These are phyloP conservation scores for Apis dorsata DNA, from an alignment of 1,140 invertebrate species.

Conservation along the genomic window DNA sequence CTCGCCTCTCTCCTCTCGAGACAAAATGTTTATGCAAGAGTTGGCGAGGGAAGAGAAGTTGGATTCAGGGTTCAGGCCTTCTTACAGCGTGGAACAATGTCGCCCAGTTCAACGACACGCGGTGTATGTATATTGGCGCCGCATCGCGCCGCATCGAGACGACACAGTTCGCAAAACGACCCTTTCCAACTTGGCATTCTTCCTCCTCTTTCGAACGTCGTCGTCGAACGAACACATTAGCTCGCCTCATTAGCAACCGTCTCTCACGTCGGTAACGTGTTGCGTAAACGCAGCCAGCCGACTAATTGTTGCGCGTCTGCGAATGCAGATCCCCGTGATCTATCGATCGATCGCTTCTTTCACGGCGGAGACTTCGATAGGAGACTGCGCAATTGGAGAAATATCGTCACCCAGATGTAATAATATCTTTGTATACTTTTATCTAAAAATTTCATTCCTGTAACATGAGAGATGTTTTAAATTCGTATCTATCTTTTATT, in stretches of 20 bases:
- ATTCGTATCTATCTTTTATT: too few species aligned
- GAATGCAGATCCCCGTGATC: not conserved
- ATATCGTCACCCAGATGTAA: too few species aligned
- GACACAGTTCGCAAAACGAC: conserved; percentile 8
- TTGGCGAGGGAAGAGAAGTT: not conserved
- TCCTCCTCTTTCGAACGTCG: not conserved
- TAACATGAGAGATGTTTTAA: too few species aligned
- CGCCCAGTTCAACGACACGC: conserved; percentile 54
- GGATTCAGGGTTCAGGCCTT: conserved; percentile 15
- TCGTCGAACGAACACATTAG: not conserved
- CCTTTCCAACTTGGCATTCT: conserved; percentile 12
- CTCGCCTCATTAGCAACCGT: conserved; percentile 3
- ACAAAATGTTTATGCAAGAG: conserved; percentile 44
- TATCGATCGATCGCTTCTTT: not conserved
- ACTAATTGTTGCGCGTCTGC: not conserved
- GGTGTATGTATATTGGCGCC: conserved; percentile 17
- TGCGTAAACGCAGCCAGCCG: not conserved
- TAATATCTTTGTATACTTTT: too few species aligned
- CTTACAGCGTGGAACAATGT: conserved; percentile 52
- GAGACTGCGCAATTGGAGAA: too few species aligned
- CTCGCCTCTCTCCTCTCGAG: not conserved
- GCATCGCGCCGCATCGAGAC: not conserved
- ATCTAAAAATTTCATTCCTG: too few species aligned
- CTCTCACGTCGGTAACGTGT: not conserved
- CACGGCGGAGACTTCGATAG: too few species aligned